phyloP scores from a whole-genome alignment of 2,113 vertebrate species.

The Progne subis region DNA sequence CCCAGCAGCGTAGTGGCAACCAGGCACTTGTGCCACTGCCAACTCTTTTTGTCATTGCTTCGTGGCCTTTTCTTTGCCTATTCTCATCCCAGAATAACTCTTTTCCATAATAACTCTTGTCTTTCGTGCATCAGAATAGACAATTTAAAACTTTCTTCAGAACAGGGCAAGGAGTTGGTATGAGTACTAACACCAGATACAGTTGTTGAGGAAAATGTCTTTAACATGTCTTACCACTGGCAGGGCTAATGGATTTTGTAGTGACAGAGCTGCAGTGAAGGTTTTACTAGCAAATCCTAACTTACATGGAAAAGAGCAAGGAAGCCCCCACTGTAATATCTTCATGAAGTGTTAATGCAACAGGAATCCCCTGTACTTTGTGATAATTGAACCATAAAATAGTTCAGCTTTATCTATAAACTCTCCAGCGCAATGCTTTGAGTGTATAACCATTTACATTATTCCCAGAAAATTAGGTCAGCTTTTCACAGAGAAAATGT shows the following conservation, averaged over 20 bases:
- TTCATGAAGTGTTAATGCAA: slow-evolving; percentile 48
- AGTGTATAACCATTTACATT: slow-evolving; percentile 67
- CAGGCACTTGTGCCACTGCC: neutral
- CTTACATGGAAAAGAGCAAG: neutral
- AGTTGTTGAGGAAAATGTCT: neutral
- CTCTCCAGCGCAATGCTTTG: slow-evolving; percentile 62
- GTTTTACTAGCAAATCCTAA: slow-evolving; percentile 8
- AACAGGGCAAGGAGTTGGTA: neutral
- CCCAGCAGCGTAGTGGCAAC: neutral
- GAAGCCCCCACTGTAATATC: neutral
- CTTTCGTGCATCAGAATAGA: neutral
- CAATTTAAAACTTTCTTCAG: neutral
- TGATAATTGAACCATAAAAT: slow-evolving; percentile 69
- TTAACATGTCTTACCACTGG: neutral
- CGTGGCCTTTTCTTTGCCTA: neutral
- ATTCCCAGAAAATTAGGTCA: slow-evolving; percentile 78
- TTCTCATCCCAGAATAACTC: neutral
- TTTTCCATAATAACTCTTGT: neutral
- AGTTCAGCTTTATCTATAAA: slow-evolving; percentile 75
- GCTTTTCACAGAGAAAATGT: slow-evolving; percentile 75
- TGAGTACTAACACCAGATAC: neutral
- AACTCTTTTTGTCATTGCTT: neutral
- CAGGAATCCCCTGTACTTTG: slow-evolving; percentile 18
- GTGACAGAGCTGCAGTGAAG: neutral
- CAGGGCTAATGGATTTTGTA: neutral